Evolutionary conservation across 2,113 vertebrate species (phyloP).

Genomic region (Narcine bancroftii): DNA sequence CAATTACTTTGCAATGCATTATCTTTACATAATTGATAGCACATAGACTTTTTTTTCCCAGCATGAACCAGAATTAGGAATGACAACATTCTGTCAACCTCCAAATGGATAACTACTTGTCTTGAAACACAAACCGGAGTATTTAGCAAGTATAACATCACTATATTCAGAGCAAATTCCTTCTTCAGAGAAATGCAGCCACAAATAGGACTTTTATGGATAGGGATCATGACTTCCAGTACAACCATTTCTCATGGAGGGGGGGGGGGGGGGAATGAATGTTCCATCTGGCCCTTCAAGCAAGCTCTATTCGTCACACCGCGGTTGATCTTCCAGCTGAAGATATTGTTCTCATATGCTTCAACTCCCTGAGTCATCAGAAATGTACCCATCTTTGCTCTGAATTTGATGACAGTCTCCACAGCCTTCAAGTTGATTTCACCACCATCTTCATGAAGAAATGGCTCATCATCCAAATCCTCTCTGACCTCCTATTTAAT

Average conservation of each 20-base stretch:
- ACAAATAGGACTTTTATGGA: neutral
- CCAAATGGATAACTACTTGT: neutral
- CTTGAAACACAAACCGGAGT: neutral
- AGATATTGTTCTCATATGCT: too few species aligned
- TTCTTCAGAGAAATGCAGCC: neutral
- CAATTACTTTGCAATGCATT: neutral
- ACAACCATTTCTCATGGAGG: neutral
- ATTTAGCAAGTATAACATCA: neutral
- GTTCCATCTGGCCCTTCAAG: too few species aligned
- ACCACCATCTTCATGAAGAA: too few species aligned
- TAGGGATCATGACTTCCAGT: neutral
- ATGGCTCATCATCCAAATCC: too few species aligned
- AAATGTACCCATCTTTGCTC: too few species aligned
- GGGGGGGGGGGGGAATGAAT: neutral
- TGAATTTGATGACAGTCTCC: too few species aligned
- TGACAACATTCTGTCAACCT: neutral
- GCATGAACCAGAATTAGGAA: neutral
- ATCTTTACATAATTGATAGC: neutral
- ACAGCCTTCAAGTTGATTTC: too few species aligned
- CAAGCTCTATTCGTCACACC: too few species aligned
- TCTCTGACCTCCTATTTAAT: too few species aligned
- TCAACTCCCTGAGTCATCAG: too few species aligned
- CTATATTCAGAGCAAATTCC: neutral
- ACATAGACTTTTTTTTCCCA: neutral
- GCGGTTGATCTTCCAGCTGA: too few species aligned